Evolutionary conservation across 1,140 invertebrate species (phyloP).

Genomic region (Heliothis virescens): DNA sequence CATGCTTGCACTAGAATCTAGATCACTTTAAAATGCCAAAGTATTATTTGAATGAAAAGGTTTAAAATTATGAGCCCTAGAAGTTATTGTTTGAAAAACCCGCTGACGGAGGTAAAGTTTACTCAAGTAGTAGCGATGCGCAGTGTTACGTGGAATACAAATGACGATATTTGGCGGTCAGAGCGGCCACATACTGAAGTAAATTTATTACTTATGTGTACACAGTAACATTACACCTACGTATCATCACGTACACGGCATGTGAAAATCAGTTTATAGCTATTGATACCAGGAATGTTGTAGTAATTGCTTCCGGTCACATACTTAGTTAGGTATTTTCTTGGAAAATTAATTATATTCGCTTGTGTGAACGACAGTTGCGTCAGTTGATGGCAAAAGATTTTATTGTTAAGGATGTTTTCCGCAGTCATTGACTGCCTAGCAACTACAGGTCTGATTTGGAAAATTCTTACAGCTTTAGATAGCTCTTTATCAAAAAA

Average conservation of each 20-base stretch:
- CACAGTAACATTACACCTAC: constrained; percentile 58
- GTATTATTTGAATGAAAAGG: no score
- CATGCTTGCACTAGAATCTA: no score
- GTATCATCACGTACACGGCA: constrained; percentile 72
- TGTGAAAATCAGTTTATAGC: constrained; percentile 80
- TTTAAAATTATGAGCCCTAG: constrained; percentile 3
- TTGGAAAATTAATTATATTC: constrained; percentile 56
- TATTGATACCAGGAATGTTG: constrained; percentile 75
- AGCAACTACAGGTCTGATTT: no score
- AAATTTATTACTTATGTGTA: constrained; percentile 72
- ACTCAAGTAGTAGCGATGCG: constrained; percentile 68
- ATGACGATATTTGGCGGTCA: constrained; percentile 80
- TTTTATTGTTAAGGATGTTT: not conserved
- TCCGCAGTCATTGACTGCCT: not conserved
- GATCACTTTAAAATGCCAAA: no score
- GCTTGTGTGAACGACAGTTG: not conserved
- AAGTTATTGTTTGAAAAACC: constrained; percentile 9
- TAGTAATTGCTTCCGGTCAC: constrained; percentile 81
- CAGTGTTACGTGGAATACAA: constrained; percentile 71
- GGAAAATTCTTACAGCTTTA: no score
- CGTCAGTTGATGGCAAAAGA: not conserved
- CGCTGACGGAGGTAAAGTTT: constrained; percentile 60
- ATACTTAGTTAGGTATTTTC: constrained; percentile 61
- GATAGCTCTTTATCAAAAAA: no score
- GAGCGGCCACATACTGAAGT: constrained; percentile 69